Percentiles rank a stretch among this genome's conserved stretches.
Conservation (phyloP, 2,113 vertebrate genomes). For the Lepus europaeus region DNA sequence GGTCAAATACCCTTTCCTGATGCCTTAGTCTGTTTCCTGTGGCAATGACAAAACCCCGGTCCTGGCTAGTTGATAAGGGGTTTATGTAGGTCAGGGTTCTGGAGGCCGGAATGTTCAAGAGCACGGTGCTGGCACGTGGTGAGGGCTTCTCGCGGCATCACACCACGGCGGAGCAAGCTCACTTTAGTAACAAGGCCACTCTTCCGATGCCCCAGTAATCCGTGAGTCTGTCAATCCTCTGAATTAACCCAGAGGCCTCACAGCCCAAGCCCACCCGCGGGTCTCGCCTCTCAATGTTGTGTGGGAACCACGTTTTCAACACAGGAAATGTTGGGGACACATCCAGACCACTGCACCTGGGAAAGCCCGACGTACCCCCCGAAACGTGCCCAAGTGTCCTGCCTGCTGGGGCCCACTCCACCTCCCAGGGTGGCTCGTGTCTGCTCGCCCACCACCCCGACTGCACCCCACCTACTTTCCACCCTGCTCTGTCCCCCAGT, state of each 20-base stretch:
- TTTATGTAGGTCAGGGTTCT: not conserved
- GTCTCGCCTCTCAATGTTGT: not conserved
- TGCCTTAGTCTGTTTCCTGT: not conserved
- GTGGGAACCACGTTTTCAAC: not conserved
- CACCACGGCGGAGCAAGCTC: not conserved
- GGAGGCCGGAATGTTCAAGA: too few species aligned
- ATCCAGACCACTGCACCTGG: not conserved
- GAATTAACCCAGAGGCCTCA: too few species aligned
- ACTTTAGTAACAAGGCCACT: not conserved
- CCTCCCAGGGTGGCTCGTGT: not conserved
- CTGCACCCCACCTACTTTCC: accelerated
- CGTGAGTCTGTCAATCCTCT: too few species aligned
- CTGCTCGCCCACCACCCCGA: accelerated
- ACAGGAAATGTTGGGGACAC: not conserved
- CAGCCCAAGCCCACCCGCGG: too few species aligned
- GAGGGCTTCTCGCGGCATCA: not conserved
- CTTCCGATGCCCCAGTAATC: not conserved
- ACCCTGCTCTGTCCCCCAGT: not conserved
- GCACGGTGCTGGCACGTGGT: too few species aligned
- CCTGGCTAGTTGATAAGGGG: not conserved
- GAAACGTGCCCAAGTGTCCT: not conserved
- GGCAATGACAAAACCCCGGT: not conserved
- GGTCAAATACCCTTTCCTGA: slow-evolving; percentile 6
- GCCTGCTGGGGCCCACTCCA: not conserved
- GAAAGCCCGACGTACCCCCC: not conserved